Base-by-base conservation (phyloP, 1,140 invertebrate genomes). In the Melitaea cinxia region DNA sequence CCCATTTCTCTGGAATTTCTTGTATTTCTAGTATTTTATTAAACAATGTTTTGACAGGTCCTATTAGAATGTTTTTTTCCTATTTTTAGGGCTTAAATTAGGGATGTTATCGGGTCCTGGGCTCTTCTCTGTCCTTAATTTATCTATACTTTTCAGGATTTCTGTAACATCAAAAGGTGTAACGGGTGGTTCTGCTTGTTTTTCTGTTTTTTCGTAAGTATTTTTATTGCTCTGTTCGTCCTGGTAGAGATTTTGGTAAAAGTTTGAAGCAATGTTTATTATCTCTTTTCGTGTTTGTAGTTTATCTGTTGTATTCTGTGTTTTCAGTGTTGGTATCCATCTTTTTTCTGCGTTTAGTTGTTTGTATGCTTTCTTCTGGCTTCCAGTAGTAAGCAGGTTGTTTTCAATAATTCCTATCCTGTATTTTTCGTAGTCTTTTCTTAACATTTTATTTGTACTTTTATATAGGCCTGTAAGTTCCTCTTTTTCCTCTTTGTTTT, bases 401-500 rank as follows among this genome's bases (percentile, higher is more conserved):
- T 59, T 50, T 56, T 73, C 39, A 24, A 61, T 56, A 47, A 65
- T 74, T 68, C 61, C 30, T 12, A 57, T 60, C 63, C 72, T 70
- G 55, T 74, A 50, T 6, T 72, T 68, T 55, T 72, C 39, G 35
- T 71, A 71, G 4, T 69, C 74, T 47, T 55, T 69, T 68, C 61
- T 72, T 2, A 73, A 28, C 50, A 52, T 12, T 59, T 77, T 77
- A 4, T 67, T 70, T 62, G 54, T 70, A 7, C 17, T 59, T 70
- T 75, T 75, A 23, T 65, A 75, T 3, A 72, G 57, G 14, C 9
- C 1, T 14, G 67, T 37, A 1, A 75, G 52, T 53, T 75, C 57
- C 56, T 65, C 65, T 67, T 62, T 69, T 4, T 71, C 69, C 19
- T 71, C 54, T 54, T 64, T 63, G 12, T 45, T 10, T 21, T 45